A percentile compares a stretch with the other conserved stretches of the same genome.
Conservation (phyloP, 1,140 invertebrate genomes). For the Ceratina calcarata region DNA sequence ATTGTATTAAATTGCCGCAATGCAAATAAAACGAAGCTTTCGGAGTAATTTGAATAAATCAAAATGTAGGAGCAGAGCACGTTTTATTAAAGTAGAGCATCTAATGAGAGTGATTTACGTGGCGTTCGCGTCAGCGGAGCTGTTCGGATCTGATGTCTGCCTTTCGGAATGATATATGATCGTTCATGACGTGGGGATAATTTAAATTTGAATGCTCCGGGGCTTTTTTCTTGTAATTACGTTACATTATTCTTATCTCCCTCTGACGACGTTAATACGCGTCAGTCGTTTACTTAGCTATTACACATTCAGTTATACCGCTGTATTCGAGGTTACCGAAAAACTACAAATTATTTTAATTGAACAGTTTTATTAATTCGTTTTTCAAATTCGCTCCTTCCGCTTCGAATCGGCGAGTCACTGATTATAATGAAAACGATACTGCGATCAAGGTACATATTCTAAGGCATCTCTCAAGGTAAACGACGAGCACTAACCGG, state of each 20-base stretch:
- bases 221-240: neutral
- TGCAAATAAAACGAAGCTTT: neutral
- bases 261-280: neutral
- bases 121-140: too few species aligned
- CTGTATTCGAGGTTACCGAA: too few species aligned
- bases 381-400: too few species aligned
- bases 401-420: neutral
- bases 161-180: constrained; percentile 7
- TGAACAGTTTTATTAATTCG: neutral
- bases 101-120: constrained; percentile 7
- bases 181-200: constrained; percentile 1
- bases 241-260: neutral
- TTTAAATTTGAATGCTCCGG: neutral
- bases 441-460: neutral
- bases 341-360: too few species aligned
- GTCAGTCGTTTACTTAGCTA: neutral
- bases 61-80: neutral
- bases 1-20: too few species aligned
- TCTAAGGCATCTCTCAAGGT: neutral
- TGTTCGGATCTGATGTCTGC: neutral
- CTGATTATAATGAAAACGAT: neutral
- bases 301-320: neutral
- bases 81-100: neutral
- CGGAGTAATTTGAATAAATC: neutral
- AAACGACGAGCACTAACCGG: neutral